phyloP scores from a whole-genome alignment of 2,113 vertebrate genomes.

The Eudyptes chrysolophus region DNA sequence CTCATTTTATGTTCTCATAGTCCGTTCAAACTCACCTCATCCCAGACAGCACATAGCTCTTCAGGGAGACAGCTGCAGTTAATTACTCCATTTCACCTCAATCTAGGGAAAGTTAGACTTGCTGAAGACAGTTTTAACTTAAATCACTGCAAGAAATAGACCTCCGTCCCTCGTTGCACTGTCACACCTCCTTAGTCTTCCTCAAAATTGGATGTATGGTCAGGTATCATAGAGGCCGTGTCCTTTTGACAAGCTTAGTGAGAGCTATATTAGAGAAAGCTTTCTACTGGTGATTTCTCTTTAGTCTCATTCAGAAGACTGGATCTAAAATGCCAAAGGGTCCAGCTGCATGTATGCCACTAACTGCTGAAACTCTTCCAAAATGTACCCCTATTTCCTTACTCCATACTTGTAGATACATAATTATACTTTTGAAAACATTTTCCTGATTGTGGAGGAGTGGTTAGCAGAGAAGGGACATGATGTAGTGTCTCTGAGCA shows the following conservation, averaged over 20 bases:
- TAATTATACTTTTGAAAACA: not conserved
- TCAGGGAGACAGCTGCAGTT: not conserved
- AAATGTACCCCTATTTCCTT: not conserved
- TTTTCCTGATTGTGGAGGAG: no score
- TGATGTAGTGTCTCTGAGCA: no score
- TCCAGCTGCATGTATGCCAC: not conserved
- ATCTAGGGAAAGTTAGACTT: not conserved
- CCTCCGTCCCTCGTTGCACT: fast-evolving
- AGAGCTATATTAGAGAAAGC: not conserved
- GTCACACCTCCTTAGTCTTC: not conserved
- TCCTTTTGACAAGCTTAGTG: not conserved
- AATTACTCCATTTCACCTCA: not conserved
- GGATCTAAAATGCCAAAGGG: not conserved
- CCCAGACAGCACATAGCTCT: not conserved
- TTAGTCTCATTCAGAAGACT: not conserved
- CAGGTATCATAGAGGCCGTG: not conserved
- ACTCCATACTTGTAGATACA: not conserved
- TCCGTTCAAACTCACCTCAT: not conserved
- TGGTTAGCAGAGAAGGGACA: no score
- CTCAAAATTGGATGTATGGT: not conserved
- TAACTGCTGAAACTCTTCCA: not conserved
- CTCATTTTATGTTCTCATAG: not conserved
- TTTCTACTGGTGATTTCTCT: not conserved
- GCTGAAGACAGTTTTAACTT: not conserved
- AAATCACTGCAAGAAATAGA: not conserved